Percentiles rank a stretch among this genome's conserved stretches.
These are phyloP conservation scores for Drosophila neocordata DNA, from an alignment of 1,140 invertebrate genomes.

Conservation along the genomic window DNA sequence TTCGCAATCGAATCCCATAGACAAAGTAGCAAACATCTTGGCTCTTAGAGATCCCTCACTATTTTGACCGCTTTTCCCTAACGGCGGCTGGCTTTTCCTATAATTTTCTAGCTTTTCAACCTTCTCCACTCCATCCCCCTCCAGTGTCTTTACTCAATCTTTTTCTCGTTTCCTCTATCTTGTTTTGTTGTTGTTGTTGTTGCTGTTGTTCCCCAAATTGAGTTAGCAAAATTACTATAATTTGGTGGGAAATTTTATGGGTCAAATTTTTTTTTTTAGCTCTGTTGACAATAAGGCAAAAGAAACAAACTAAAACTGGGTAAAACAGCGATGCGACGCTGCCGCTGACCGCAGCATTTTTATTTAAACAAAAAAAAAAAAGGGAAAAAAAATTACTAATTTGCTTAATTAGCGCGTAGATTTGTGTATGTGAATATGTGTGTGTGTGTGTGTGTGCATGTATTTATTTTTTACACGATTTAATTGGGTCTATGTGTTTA, in stretches of 20 bases:
- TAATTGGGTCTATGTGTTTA: conserved; percentile 60
- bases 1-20: conserved; percentile 72
- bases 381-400: conserved; percentile 44
- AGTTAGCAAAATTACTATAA: conserved; percentile 79
- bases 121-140: not conserved
- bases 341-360: conserved; percentile 56
- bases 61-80: conserved; percentile 32
- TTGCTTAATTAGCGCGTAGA: conserved; percentile 70
- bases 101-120: conserved; percentile 26
- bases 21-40: not conserved
- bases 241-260: conserved; percentile 79
- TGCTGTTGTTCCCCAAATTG: conserved; percentile 66
- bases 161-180: not conserved
- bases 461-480: conserved; percentile 52
- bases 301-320: conserved; percentile 30
- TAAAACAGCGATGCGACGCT: conserved; percentile 26
- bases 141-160: too few relatives aligned
- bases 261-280: conserved; percentile 61
- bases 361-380: conserved; percentile 14
- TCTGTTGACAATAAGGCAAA: conserved; percentile 61
- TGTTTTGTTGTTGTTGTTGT: conserved; percentile 23
- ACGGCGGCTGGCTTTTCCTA: conserved; percentile 44
- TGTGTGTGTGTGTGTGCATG: conserved; percentile 7
- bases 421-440: conserved; percentile 1
- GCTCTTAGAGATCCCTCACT: conserved; percentile 27